phyloP scores from a whole-genome alignment of 2,797 vertebrate genomes.

The Pelochelys cantorii region DNA sequence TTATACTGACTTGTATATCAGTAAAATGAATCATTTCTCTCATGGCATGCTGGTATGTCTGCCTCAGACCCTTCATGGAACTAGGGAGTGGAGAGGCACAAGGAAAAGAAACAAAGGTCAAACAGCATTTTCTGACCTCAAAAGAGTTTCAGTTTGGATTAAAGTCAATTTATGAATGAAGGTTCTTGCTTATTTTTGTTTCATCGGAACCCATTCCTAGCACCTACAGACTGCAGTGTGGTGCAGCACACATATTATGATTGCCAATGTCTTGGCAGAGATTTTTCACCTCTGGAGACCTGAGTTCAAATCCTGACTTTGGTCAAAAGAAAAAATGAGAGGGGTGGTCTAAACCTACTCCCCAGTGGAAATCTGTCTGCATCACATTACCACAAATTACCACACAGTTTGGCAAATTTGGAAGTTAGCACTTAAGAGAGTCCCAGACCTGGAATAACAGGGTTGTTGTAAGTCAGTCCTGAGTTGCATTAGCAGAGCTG shows the following conservation, averaged over 20 bases:
- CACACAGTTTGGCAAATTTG: fast-evolving
- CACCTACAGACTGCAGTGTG: neutral
- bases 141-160: neutral
- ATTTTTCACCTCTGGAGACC: neutral
- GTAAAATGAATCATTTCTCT: neutral
- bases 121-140: neutral
- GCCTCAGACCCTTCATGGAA: neutral
- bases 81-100: slow-evolving; percentile 7
- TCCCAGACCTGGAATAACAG: fast-evolving
- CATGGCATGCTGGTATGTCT: neutral
- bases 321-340: slow-evolving; percentile 21
- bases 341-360: neutral
- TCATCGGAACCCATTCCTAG: neutral
- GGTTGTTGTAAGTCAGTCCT: neutral
- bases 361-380: neutral
- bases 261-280: slow-evolving; percentile 21
- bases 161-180: neutral
- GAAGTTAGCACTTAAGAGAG: neutral
- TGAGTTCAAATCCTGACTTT: neutral
- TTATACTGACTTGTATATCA: neutral
- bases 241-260: neutral
- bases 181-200: neutral
- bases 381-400: neutral
- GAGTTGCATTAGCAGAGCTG: neutral
- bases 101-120: neutral